Percentiles rank a stretch among this genome's conserved stretches.
These are phyloP conservation scores for Stomatorhinus walkeri DNA, from an alignment of 2,797 vertebrate species.

Conservation along the genomic window DNA sequence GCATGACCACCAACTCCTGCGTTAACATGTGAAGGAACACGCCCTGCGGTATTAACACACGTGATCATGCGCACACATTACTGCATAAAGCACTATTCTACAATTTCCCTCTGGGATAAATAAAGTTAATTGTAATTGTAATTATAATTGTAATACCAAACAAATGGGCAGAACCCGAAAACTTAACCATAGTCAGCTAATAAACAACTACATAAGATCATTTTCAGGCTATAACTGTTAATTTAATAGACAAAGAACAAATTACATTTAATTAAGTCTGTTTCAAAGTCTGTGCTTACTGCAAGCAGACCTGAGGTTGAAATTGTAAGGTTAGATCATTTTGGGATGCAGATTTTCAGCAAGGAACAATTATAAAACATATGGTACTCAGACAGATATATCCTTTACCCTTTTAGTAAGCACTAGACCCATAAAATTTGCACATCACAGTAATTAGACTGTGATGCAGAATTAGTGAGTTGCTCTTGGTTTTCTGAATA, in stretches of 20 bases:
- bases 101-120: background rate
- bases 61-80: constrained; percentile 17
- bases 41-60: background rate
- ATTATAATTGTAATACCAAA: background rate
- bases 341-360: background rate
- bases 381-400: background rate
- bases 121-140: background rate
- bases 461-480: background rate
- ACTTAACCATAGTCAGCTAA: background rate
- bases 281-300: background rate
- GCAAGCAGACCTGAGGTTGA: background rate
- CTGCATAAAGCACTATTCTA: background rate
- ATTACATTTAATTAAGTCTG: constrained; percentile 1
- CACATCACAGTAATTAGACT: background rate
- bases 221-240: background rate
- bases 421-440: background rate
- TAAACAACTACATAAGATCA: background rate
- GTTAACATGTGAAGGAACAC: background rate
- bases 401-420: background rate
- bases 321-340: background rate
- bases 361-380: background rate
- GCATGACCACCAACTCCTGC: background rate
- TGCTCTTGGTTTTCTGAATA: background rate
- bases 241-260: background rate
- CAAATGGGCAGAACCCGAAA: background rate